Evolutionary conservation across 1,140 invertebrate genomes (phyloP), one percentile per base, ranked within the genome.

Genomic region (Drepana arcuata): DNA sequence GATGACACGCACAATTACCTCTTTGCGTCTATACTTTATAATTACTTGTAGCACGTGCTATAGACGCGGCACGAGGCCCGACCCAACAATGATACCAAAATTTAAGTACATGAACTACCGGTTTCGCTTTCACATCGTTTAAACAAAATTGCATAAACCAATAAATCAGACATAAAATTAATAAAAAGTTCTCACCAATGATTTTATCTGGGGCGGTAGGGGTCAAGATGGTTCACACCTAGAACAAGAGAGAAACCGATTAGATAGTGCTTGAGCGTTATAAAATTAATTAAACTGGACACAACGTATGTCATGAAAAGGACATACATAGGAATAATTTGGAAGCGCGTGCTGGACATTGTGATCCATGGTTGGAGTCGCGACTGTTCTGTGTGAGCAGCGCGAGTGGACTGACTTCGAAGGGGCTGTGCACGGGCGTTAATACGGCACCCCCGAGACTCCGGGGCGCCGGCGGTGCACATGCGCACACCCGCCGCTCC

Each of bases 391-490:
- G 35, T 14, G 30, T 41, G 53, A 49, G 34, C 53, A 33, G 35
- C 62, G 54, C 66, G 69, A 51, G 49, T 63, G 41, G 61, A 80
- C 75, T 80, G 75, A 43, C 60, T 53, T 31, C 56, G 52, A 40
- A 54, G 51, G 55, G 62, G 59, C 62, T 62, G 44, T 39, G 63
- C 57, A 48, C 73, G 62, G 67, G 67, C 48, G 62, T 80, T 69
- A 65, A 26, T 77, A 77, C 47, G 60, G 63, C 60, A 45, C 61
- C 61, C 48, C 55, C 58, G 67, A 78, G 73, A 81, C 77, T 69
- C 61, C 41, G 60, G 58, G 73, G 77, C 77, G 77, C 77, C 77
- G 60, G 34, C 37, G 49, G 49, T 49, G 66, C 72, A 75, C 72
- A 77, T 77, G 73, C 73, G 73, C 71, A 67, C 39, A 48, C 37